These are phyloP conservation scores for Danaus chrysippus DNA, from an alignment of 2,888 invertebrate species.

Conservation along the genomic window DNA sequence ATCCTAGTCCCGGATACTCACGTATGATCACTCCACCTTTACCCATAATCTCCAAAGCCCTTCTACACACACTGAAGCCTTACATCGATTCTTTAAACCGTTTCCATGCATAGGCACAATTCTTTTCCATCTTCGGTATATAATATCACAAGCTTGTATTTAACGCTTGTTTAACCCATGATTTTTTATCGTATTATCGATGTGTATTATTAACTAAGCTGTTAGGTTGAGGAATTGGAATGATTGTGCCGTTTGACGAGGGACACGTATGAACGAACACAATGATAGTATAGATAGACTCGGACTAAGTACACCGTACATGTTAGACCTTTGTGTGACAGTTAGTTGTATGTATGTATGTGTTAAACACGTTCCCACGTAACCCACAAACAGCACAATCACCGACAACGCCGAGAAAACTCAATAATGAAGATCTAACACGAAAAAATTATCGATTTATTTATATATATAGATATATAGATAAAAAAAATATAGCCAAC, in stretches of 20 bases:
- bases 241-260: conserved; percentile 64
- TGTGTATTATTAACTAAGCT: conserved; percentile 30
- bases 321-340: background rate
- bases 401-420: conserved; percentile 69
- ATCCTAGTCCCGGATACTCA: conserved; percentile 48
- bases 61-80: conserved; percentile 73
- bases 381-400: conserved; percentile 65
- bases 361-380: conserved; percentile 23
- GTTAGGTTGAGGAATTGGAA: conserved; percentile 59
- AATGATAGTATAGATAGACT: background rate
- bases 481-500: conserved; percentile 66
- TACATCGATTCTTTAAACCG: conserved; percentile 55
- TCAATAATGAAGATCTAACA: conserved; percentile 65
- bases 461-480: conserved; percentile 55
- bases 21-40: conserved; percentile 58
- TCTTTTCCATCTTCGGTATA: conserved; percentile 24
- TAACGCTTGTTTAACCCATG: background rate
- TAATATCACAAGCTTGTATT: background rate
- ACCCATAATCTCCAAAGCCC: conserved; percentile 53
- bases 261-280: conserved; percentile 35
- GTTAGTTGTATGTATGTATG: conserved; percentile 3
- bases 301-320: background rate
- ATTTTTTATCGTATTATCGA: background rate
- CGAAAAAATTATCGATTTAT: conserved; percentile 69
- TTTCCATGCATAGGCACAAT: conserved; percentile 60